phyloP scores from a whole-genome alignment of 2,888 invertebrate species.

The Tetramorium bicarinatum region DNA sequence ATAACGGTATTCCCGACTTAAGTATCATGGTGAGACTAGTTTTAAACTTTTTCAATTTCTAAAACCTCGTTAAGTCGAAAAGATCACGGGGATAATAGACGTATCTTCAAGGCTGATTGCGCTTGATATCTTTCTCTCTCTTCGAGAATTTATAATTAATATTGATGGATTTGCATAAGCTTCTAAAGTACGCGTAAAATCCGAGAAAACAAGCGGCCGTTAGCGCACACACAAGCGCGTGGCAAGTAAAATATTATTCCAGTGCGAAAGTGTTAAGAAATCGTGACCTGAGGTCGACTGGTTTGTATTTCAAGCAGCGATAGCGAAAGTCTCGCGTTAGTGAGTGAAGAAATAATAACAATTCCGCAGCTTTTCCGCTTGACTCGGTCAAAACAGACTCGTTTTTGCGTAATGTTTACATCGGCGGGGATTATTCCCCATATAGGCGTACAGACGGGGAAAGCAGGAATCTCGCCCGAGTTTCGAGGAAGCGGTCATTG shows the following conservation, averaged over 20 bases:
- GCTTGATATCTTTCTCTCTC: not conserved
- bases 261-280: slow-evolving; percentile 35
- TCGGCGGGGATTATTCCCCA: slow-evolving; percentile 18
- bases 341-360: slow-evolving; percentile 12
- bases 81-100: not conserved
- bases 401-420: slow-evolving; percentile 65
- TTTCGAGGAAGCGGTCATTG: slow-evolving; percentile 67
- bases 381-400: slow-evolving; percentile 41
- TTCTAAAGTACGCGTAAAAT: not conserved
- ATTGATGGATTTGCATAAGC: slow-evolving; percentile 25
- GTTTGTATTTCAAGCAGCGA: slow-evolving; percentile 28
- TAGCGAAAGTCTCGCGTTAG: slow-evolving; percentile 4
- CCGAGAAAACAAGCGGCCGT: slow-evolving; percentile 1
- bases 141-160: slow-evolving; percentile 3
- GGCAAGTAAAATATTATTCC: slow-evolving; percentile 14
- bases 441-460: slow-evolving; percentile 1
- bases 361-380: slow-evolving; percentile 58
- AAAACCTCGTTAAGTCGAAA: not conserved
- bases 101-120: not conserved
- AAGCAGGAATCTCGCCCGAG: slow-evolving; percentile 47
- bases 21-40: not conserved
- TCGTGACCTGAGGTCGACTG: slow-evolving; percentile 32
- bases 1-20: not conserved
- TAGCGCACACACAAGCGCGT: not conserved
- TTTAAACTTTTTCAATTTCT: slow-evolving; percentile 12